phyloP scores from a whole-genome alignment of 2,888 invertebrate genomes.

The Meiosimyza platycephala region DNA sequence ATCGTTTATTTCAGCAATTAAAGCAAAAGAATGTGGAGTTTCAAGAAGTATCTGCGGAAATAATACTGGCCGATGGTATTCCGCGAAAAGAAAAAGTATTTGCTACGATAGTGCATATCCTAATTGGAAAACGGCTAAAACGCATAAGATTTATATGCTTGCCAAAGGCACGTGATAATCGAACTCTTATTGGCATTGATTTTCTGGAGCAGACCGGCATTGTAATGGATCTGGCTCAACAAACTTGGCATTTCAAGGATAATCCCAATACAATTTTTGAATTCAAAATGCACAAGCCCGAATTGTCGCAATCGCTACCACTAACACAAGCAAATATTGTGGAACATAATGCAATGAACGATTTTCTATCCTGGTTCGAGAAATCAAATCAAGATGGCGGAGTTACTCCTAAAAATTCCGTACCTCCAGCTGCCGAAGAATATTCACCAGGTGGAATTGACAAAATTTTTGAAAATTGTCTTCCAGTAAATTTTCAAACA shows the following conservation, averaged over 20 bases:
- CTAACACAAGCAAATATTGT: neutral
- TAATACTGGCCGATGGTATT: constrained; percentile 40
- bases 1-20: too few relatives aligned
- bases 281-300: constrained; percentile 20
- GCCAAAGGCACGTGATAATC: constrained; percentile 25
- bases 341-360: too few relatives aligned
- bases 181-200: constrained; percentile 35
- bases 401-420: too few relatives aligned
- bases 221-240: constrained; percentile 31
- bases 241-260: constrained; percentile 43
- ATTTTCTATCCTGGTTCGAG: too few relatives aligned
- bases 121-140: constrained; percentile 34
- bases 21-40: constrained; percentile 1
- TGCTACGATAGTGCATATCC: constrained; percentile 31
- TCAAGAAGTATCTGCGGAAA: constrained; percentile 37
- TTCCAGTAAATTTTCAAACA: too few relatives aligned
- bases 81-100: constrained; percentile 30
- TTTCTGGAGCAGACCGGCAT: constrained; percentile 36
- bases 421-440: too few relatives aligned
- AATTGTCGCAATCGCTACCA: neutral
- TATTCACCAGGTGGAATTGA: too few relatives aligned
- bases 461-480: too few relatives aligned
- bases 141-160: constrained; percentile 44
- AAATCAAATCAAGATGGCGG: too few relatives aligned
- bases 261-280: constrained; percentile 26